Conservation (phyloP, 1,140 invertebrate species). For the Procambarus virginalis region DNA sequence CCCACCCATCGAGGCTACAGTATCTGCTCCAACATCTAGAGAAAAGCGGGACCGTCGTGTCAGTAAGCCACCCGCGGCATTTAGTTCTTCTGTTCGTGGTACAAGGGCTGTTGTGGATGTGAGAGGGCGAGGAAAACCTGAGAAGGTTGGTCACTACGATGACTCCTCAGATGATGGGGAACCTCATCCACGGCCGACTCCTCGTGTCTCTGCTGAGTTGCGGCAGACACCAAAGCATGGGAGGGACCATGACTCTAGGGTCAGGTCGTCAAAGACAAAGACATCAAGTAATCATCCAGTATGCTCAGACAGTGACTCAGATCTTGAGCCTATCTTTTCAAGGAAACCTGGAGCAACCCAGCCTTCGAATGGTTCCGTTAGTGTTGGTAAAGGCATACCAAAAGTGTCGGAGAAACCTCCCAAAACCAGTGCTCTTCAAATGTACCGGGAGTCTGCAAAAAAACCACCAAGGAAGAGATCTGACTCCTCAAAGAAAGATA, state of each 20-base stretch:
- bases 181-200: conserved; percentile 25
- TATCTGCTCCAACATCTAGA: neutral
- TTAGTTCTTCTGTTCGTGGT: neutral
- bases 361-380: conserved; percentile 3
- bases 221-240: conserved; percentile 14
- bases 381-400: conserved; percentile 1
- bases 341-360: conserved; percentile 28
- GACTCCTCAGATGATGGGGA: conserved; percentile 47
- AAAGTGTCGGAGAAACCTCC: conserved; percentile 40
- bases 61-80: neutral
- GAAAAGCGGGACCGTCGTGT: conserved; percentile 8
- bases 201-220: neutral
- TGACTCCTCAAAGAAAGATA: conserved; percentile 32
- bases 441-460: conserved; percentile 20
- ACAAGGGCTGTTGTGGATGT: neutral
- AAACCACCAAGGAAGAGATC: conserved; percentile 31
- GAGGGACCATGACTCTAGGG: neutral
- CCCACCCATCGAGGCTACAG: neutral
- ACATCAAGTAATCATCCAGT: neutral
- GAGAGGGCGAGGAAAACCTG: conserved; percentile 4
- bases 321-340: neutral
- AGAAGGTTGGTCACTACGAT: conserved; percentile 31
- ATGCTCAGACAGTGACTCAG: conserved; percentile 42
- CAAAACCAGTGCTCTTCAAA: conserved; percentile 14
- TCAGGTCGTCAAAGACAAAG: conserved; percentile 15